Conservation (phyloP, 2,113 vertebrate genomes). For the Scartelaos histophorus region DNA sequence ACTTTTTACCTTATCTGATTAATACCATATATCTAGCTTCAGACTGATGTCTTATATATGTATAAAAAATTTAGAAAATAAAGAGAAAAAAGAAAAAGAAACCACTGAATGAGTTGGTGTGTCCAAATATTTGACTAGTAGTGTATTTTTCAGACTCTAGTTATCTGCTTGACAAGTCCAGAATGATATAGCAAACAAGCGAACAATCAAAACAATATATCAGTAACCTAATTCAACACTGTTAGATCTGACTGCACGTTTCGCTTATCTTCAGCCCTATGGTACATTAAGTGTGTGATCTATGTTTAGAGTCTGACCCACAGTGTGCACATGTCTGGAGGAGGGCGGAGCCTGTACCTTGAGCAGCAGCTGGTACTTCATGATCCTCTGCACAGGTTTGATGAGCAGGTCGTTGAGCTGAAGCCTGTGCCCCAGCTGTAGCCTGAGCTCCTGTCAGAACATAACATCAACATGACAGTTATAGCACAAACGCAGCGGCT, state of each 20-base stretch:
- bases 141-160: neutral
- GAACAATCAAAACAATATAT: too few relatives aligned
- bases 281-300: neutral
- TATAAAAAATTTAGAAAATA: too few relatives aligned
- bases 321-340: constrained; percentile 17
- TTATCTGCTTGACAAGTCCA: too few relatives aligned
- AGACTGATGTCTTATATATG: too few relatives aligned
- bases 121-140: too few relatives aligned
- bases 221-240: too few relatives aligned
- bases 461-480: constrained; percentile 28
- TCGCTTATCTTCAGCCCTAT: neutral
- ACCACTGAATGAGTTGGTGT: too few relatives aligned
- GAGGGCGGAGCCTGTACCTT: constrained; percentile 78
- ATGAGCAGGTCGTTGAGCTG: constrained; percentile 92
- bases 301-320: constrained; percentile 27
- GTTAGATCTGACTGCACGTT: neutral
- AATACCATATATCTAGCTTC: too few relatives aligned
- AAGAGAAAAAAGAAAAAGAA: too few relatives aligned
- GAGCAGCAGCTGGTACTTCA: constrained; percentile 93
- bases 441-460: constrained; percentile 82
- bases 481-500: neutral
- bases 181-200: too few relatives aligned
- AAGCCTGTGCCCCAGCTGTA: constrained; percentile 88
- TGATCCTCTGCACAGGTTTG: constrained; percentile 93
- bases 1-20: too few relatives aligned